Evolutionary conservation across 2,888 invertebrate genomes (phyloP), one percentile per base, ranked within the genome.

Genomic region (Rotaria macrura): DNA sequence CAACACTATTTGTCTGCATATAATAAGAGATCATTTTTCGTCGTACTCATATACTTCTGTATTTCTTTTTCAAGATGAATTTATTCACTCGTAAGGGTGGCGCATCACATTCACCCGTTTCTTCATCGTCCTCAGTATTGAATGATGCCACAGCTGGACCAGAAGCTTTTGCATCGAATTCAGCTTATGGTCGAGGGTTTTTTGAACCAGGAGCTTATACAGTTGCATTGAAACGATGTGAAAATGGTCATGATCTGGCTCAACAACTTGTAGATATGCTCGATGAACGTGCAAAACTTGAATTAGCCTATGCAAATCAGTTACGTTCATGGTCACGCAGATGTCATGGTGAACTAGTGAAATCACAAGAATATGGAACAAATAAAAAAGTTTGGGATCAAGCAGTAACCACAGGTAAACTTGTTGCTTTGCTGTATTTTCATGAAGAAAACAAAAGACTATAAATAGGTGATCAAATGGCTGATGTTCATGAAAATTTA

Each of bases 201-300:
- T 84, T 9, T 17, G 84, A 84, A 84, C 43, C 84, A 38, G 86
- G 86, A 23, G 74, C 84, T 20, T 86, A 86, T 52, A 49, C 84
- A 47, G 74, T 84, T 54, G 84, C 84, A 43, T 55, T 86, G 9
- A 84, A 74, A 49, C 40, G 86, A 55, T 86, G 86, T 52, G 86
- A 86, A 72, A 86, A 86, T 83, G 86, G 86, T 52, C 57, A 83
- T 49, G 72, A 49, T 65, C 29, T 86, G 25, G 86, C 84, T 38
- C 38, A 65, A 55, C 74, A 86, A 38, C 23, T 86, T n/a, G 74
- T 25, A 20, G 84, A 84, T 40, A 74, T 86, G 84, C 34, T 84
- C 25, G 79, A 74, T n/a, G 86, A 86, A 57, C 72, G 86, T n/a
- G 84, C 86, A 34, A 65, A 86, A 83, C 57, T 84, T 38, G 84